Base-by-base conservation (phyloP, 2,797 vertebrate species). In the Alosa sapidissima region DNA sequence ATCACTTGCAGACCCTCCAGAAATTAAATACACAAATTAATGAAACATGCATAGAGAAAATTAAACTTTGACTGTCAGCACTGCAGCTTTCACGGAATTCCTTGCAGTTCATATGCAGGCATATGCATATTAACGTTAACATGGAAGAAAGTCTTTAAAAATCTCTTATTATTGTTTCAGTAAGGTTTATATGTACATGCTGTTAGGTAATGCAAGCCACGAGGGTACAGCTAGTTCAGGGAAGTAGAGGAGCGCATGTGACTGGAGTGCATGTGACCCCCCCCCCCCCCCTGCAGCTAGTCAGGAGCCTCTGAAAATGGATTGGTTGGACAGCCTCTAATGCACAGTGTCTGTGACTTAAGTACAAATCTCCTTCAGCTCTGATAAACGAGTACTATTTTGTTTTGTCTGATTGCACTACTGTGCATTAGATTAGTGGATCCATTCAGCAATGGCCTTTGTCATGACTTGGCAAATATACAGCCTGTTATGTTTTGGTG, bases 81-180 rank as follows among this genome's bases (percentile, higher is more conserved):
- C 41, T 41, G 41, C 4, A 41, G 41, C 41, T 41, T 41, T 41
- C 41, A 41, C 2, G 41, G 41, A 41, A 41, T 41, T 41, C 28
- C 28, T 28, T 28, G 28, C 28, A 28, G 28, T 28, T 41, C 41
- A 41, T 41, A 41, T 41, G 41, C 41, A 41, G n/a, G n/a, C n/a
- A n/a, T n/a, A n/a, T n/a, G n/a, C n/a, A n/a, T n/a, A n/a, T n/a
- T n/a, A n/a, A n/a, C n/a, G n/a, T 13, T 6, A 60, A 60, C 19
- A 14, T 75, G 33, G 41, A 47, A 78, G 3, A 19, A 55, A 21
- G 21, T 21, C 14, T 14, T 54, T 52, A 85, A 84, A 58, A 58
- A 84, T 78, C 84, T 87, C 81, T 45, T 84, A 84, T 52, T 81
- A 86, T 48, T 55, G 47, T 54, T 83, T 13, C 58, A 60, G 60